Percentiles rank a stretch among this genome's conserved stretches.
These are phyloP conservation scores for Volucella inanis DNA, from an alignment of 2,888 invertebrate genomes.

Conservation along the genomic window DNA sequence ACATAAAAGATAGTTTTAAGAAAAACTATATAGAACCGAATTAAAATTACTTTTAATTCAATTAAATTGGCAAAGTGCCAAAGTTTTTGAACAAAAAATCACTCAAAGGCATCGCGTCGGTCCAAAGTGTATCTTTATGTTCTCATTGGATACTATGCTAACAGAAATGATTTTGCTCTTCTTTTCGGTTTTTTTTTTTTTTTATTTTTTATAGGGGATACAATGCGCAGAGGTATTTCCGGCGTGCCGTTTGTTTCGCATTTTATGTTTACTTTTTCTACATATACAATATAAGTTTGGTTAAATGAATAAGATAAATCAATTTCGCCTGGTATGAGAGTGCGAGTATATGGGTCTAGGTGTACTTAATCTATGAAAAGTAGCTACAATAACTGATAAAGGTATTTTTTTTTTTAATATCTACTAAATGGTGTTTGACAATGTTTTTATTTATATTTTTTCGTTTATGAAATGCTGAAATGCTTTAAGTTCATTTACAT, in stretches of 20 bases:
- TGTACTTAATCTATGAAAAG: background rate
- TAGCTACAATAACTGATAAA: background rate
- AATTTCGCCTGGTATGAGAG: background rate
- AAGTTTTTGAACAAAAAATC: conserved; percentile 32
- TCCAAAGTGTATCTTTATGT: conserved; percentile 37
- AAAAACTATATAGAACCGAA: conserved; percentile 24
- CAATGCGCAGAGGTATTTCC: conserved; percentile 50
- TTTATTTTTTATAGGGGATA: background rate
- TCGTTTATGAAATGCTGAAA: background rate
- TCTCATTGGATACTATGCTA: background rate
- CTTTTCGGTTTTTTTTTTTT: background rate
- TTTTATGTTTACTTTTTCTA: conserved; percentile 1
- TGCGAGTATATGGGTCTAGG: background rate
- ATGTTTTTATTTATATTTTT: background rate
- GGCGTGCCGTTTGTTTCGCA: conserved; percentile 27
- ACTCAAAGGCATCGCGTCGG: conserved; percentile 37
- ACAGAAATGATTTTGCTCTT: conserved; percentile 9
- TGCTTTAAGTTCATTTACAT: background rate
- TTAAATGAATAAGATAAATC: no score
- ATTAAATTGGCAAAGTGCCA: conserved; percentile 31
- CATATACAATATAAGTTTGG: background rate
- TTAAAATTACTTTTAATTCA: conserved; percentile 12
- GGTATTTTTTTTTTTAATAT: background rate
- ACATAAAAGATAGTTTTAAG: background rate
- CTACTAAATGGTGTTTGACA: conserved; percentile 11